Evolutionary conservation across 2,797 vertebrate species (phyloP).

Genomic region (Amblyopsis hoosieri): DNA sequence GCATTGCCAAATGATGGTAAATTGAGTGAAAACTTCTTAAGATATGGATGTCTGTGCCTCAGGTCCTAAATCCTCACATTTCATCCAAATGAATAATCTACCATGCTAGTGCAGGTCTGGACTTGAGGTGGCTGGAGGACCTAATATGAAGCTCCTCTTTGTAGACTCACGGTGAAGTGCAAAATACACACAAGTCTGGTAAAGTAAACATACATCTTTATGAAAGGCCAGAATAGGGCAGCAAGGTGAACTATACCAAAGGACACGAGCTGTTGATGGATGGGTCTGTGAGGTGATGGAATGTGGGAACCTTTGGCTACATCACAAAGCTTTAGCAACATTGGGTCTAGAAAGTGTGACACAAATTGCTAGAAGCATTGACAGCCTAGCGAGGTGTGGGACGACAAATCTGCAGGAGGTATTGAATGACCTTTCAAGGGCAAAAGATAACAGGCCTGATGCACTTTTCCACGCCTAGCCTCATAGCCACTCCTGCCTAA

Average conservation of each 20-base stretch:
- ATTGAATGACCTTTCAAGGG: conserved; percentile 42
- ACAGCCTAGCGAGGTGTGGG: conserved; percentile 37
- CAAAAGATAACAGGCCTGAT: conserved; percentile 17
- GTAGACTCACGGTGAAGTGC: conserved; percentile 7
- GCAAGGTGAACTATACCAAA: conserved; percentile 3
- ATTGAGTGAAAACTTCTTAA: conserved; percentile 7
- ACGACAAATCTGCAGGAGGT: conserved; percentile 34
- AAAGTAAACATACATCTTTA: conserved; percentile 9
- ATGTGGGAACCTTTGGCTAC: conserved; percentile 13
- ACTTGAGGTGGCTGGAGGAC: background rate
- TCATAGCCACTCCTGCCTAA: conserved; percentile 27
- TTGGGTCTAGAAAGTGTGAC: conserved; percentile 32
- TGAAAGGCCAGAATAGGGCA: conserved; percentile 10
- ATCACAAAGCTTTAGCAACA: conserved; percentile 31
- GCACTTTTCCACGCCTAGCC: conserved; percentile 24
- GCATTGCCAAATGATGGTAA: background rate
- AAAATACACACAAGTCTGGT: conserved; percentile 6
- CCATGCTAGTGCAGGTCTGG: conserved; percentile 1
- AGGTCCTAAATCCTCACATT: conserved; percentile 4
- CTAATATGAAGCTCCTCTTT: conserved; percentile 8
- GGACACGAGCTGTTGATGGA: conserved; percentile 9
- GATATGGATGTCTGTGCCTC: conserved; percentile 11
- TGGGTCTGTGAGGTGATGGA: conserved; percentile 17
- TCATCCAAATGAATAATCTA: conserved; percentile 10
- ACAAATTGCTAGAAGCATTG: conserved; percentile 17